phyloP scores from a whole-genome alignment of 2,113 vertebrate genomes.

The Daphoenositta chrysoptera region DNA sequence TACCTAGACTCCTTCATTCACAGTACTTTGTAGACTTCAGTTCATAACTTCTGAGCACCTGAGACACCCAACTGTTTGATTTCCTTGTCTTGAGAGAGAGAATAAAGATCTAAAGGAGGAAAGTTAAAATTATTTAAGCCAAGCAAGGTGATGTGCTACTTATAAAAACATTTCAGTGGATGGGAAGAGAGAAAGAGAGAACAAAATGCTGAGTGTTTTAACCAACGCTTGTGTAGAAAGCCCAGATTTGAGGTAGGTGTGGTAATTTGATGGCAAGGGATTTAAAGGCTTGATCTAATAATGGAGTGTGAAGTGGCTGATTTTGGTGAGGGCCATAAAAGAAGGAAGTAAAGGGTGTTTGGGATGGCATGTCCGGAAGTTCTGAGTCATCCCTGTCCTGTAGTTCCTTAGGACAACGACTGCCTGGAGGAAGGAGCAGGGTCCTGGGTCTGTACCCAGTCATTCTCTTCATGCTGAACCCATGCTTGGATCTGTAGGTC shows the following conservation, averaged over 20 bases:
- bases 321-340: background rate
- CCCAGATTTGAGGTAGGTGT: background rate
- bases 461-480: background rate
- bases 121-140: background rate
- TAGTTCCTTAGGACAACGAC: fast-evolving
- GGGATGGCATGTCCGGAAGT: background rate
- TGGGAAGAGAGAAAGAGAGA: background rate
- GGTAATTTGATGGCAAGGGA: background rate
- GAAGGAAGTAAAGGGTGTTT: background rate
- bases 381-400: background rate
- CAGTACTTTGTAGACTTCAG: background rate
- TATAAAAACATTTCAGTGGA: background rate
- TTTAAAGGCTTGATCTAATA: background rate
- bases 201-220: background rate
- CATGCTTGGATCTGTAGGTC: background rate
- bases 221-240: background rate
- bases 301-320: background rate
- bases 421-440: background rate
- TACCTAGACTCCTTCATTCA: background rate
- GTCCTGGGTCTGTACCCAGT: background rate
- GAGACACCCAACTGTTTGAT: background rate
- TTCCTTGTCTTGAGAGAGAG: background rate
- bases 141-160: background rate
- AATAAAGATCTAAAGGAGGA: background rate
- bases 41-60: background rate